These are phyloP conservation scores for Leucoma salicis DNA, from an alignment of 2,888 invertebrate species.

Conservation along the genomic window DNA sequence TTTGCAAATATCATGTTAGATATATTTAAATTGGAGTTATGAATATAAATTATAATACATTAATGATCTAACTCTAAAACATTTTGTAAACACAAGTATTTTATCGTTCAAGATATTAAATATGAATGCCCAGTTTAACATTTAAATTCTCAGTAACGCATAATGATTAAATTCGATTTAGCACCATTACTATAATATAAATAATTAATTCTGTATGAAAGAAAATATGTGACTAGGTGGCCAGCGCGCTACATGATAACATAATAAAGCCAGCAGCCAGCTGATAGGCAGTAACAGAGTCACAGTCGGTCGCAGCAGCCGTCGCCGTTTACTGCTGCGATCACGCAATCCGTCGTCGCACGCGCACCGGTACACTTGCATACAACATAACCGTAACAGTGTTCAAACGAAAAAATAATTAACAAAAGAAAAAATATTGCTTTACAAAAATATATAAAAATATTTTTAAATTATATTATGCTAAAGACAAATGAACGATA, in stretches of 20 bases:
- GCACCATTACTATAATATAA: constrained; percentile 1
- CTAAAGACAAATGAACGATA: constrained; percentile 61
- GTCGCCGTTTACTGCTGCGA: constrained; percentile 30
- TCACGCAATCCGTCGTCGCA: constrained; percentile 45
- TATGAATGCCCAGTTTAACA: too few relatives aligned
- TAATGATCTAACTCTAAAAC: too few relatives aligned
- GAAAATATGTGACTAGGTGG: constrained; percentile 30
- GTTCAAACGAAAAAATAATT: constrained; percentile 17
- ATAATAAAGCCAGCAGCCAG: constrained; percentile 65
- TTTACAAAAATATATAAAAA: constrained; percentile 11
- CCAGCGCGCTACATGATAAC: constrained; percentile 64
- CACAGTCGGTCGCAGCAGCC: constrained; percentile 54
- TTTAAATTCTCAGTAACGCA: too few relatives aligned
- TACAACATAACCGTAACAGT: constrained; percentile 5
- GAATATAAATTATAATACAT: too few relatives aligned
- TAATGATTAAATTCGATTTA: too few relatives aligned
- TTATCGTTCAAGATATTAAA: too few relatives aligned
- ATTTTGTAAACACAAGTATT: too few relatives aligned
- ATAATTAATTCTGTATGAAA: constrained; percentile 21
- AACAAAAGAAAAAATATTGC: constrained; percentile 12
- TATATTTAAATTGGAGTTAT: too few relatives aligned
- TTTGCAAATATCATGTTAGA: too few relatives aligned
- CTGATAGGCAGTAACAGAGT: constrained; percentile 68
- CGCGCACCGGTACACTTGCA: constrained; percentile 40
- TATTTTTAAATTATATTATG: constrained; percentile 25